phyloP scores from a whole-genome alignment of 2,113 vertebrate genomes.

The Paradisaea rubra region DNA sequence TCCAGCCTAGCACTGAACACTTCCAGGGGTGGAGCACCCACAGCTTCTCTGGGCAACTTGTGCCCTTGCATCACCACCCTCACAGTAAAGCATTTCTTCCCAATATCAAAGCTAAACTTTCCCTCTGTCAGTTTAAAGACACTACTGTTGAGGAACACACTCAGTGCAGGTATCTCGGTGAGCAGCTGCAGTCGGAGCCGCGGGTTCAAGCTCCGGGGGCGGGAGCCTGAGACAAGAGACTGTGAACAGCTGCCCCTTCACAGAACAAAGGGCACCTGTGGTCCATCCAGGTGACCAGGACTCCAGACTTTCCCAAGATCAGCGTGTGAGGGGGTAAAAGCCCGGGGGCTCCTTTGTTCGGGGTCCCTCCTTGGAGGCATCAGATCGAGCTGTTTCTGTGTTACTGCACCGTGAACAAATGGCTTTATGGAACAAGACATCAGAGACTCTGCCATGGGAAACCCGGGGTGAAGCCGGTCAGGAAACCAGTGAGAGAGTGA shows the following conservation, averaged over 20 bases:
- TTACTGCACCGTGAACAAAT: accelerated
- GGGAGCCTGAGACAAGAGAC: accelerated
- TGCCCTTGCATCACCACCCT: background rate
- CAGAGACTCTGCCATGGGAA: accelerated
- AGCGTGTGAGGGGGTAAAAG: accelerated
- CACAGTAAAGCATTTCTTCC: background rate
- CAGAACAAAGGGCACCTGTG: background rate
- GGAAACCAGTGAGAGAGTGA: background rate
- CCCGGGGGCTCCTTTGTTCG: accelerated
- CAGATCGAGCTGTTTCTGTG: background rate
- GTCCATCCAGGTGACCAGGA: background rate
- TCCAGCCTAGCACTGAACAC: background rate
- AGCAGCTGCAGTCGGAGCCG: background rate
- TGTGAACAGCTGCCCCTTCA: accelerated
- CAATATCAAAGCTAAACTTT: background rate
- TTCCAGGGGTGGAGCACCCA: background rate
- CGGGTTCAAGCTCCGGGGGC: accelerated
- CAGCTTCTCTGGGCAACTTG: background rate
- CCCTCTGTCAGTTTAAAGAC: background rate
- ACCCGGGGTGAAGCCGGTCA: accelerated
- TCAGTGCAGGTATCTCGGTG: background rate
- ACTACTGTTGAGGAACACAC: accelerated
- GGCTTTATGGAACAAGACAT: accelerated
- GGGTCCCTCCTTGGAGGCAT: accelerated
- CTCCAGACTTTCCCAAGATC: accelerated